A percentile compares a stretch with the other conserved stretches of the same genome.
Conservation (phyloP, 2,113 vertebrate genomes). For the Forbesichthys papilliferus region DNA sequence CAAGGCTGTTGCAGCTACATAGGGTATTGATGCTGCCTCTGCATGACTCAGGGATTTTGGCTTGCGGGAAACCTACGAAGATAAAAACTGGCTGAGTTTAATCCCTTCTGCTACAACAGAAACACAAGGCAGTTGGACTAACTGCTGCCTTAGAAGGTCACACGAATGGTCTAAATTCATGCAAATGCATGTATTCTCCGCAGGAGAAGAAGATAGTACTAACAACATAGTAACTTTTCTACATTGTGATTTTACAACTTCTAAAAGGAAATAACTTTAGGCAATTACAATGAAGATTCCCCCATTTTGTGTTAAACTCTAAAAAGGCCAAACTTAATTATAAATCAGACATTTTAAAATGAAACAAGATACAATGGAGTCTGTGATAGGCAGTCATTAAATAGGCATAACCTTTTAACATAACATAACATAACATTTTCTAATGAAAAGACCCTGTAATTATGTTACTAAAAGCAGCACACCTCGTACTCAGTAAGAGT, state of each 20-base stretch:
- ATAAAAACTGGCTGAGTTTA: background rate
- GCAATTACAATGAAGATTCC: background rate
- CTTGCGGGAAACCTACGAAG: conserved; percentile 84
- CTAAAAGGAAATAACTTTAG: background rate
- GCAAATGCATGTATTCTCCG: conserved; percentile 26
- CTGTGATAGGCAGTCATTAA: background rate
- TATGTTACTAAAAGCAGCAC: conserved; percentile 23
- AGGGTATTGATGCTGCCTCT: conserved; percentile 89
- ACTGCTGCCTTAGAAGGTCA: conserved; percentile 38
- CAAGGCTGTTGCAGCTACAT: conserved; percentile 86
- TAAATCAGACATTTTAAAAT: background rate
- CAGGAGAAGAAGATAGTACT: conserved; percentile 18
- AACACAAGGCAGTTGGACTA: conserved; percentile 31
- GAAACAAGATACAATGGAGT: background rate
- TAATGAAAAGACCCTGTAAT: background rate
- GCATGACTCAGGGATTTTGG: conserved; percentile 84
- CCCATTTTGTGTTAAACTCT: background rate
- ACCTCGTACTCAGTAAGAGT: conserved; percentile 91
- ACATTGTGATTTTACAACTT: background rate
- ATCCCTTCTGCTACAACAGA: background rate
- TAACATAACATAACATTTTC: no score
- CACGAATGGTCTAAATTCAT: conserved; percentile 23
- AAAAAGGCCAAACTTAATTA: background rate
- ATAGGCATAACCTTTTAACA: no score
- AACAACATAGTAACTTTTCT: conserved; percentile 20